Percentiles rank a stretch among this genome's conserved stretches.
Evolutionary conservation across 2,888 invertebrate genomes (phyloP).

Genomic region (Drosophila hamatofila): DNA sequence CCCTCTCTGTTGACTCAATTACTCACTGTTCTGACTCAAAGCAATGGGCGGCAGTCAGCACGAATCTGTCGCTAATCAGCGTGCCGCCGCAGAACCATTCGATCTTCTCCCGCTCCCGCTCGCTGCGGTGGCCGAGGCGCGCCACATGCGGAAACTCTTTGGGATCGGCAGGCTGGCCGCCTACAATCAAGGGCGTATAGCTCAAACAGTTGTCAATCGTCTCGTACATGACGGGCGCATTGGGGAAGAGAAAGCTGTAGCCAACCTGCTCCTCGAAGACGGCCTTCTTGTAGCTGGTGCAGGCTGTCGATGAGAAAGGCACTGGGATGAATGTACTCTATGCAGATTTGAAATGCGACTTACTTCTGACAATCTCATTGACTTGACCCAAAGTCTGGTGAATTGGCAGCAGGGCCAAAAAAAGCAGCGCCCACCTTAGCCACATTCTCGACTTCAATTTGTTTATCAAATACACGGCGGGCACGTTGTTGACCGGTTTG

Average conservation of each 20-base stretch:
- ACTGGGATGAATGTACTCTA: background rate
- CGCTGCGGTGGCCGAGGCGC: constrained; percentile 49
- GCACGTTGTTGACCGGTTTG: constrained; percentile 48
- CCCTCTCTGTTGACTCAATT: background rate
- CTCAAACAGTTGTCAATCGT: constrained; percentile 67
- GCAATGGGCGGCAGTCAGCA: constrained; percentile 72
- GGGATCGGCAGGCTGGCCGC: constrained; percentile 74
- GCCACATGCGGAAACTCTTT: constrained; percentile 82
- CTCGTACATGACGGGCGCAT: constrained; percentile 46
- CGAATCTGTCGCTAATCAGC: constrained; percentile 64
- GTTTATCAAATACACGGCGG: constrained; percentile 35
- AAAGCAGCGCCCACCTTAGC: constrained; percentile 24
- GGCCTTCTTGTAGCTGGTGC: constrained; percentile 63
- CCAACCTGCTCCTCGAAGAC: constrained; percentile 67
- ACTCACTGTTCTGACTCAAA: constrained; percentile 63
- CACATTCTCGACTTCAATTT: constrained; percentile 43
- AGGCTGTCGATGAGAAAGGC: constrained; percentile 34
- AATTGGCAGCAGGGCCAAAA: constrained; percentile 18
- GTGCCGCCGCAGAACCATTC: constrained; percentile 82
- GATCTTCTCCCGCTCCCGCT: constrained; percentile 2
- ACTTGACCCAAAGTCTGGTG: constrained; percentile 10
- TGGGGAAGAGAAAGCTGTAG: constrained; percentile 61
- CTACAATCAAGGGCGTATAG: constrained; percentile 85
- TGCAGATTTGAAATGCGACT: constrained; percentile 16
- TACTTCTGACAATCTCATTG: constrained; percentile 37